phyloP scores from a whole-genome alignment of 1,140 invertebrate species.

The Lepidurus couesii region DNA sequence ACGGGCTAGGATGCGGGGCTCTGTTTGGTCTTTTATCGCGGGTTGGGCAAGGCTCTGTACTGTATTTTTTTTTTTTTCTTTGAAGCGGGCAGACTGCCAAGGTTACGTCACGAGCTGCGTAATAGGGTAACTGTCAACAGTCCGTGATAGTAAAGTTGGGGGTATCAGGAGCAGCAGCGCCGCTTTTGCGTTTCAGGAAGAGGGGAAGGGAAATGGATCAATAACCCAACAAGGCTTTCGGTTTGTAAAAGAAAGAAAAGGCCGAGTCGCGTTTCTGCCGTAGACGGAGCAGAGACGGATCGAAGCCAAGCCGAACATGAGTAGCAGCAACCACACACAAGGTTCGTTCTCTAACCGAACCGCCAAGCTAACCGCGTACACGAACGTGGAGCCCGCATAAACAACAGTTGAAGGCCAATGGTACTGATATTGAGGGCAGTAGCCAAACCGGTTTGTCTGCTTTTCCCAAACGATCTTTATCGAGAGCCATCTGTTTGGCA shows the following conservation, averaged over 20 bases:
- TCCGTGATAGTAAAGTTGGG: background rate
- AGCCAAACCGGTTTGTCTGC: background rate
- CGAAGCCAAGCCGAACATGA: background rate
- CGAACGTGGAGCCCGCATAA: background rate
- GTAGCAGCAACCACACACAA: no score
- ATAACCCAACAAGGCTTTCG: background rate
- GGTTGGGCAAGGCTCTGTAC: background rate
- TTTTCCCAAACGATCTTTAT: background rate
- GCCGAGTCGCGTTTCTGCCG: background rate
- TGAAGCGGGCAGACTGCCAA: background rate
- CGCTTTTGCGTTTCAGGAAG: background rate
- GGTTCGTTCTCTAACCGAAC: no score
- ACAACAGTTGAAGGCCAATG: background rate
- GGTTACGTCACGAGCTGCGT: slow-evolving; percentile 17
- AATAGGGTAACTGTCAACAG: slow-evolving; percentile 4
- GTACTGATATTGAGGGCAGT: background rate
- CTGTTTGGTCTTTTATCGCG: background rate
- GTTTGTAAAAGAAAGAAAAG: background rate
- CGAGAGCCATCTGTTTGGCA: background rate
- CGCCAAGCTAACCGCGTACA: background rate
- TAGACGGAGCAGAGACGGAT: background rate
- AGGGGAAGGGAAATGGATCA: background rate
- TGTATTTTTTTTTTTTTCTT: background rate
- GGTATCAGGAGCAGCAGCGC: background rate
- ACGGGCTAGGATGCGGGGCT: background rate